Evolutionary conservation across 2,888 invertebrate species (phyloP).

Genomic region (Andrena bucephala): DNA sequence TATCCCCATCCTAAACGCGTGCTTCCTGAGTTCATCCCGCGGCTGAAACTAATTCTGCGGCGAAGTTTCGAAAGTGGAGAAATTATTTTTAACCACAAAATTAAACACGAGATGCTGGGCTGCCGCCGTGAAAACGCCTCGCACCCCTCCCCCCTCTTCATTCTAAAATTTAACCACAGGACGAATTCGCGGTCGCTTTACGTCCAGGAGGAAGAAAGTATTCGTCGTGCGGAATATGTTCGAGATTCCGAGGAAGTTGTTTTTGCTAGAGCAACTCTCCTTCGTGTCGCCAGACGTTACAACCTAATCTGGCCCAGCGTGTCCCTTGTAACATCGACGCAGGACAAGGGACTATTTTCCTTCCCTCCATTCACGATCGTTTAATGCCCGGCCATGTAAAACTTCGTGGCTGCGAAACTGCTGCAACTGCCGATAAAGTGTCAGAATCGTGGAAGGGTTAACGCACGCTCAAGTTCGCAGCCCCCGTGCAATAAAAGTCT

Average conservation of each 20-base stretch:
- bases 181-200: neutral
- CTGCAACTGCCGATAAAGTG: slow-evolving; percentile 33
- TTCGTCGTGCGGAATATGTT: neutral
- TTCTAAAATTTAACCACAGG: slow-evolving; percentile 4
- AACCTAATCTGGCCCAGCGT: neutral
- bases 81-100: neutral
- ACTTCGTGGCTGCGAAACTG: slow-evolving; percentile 41
- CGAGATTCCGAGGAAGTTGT: neutral
- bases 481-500: slow-evolving; percentile 28
- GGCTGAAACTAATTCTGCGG: slow-evolving; percentile 8
- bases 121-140: neutral
- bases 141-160: neutral
- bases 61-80: neutral
- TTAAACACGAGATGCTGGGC: neutral
- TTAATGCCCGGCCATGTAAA: slow-evolving; percentile 31
- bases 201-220: neutral
- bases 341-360: slow-evolving; percentile 4
- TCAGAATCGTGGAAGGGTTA: slow-evolving; percentile 19
- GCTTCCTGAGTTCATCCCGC: neutral
- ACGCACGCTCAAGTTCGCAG: neutral
- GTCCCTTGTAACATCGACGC: slow-evolving; percentile 4
- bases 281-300: neutral
- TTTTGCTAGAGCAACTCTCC: neutral
- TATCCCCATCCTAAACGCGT: neutral
- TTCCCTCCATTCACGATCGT: slow-evolving; percentile 23